Evolutionary conservation across 2,888 invertebrate genomes (phyloP), one percentile per base, ranked within the genome.

Genomic region (Lithosia quadra): DNA sequence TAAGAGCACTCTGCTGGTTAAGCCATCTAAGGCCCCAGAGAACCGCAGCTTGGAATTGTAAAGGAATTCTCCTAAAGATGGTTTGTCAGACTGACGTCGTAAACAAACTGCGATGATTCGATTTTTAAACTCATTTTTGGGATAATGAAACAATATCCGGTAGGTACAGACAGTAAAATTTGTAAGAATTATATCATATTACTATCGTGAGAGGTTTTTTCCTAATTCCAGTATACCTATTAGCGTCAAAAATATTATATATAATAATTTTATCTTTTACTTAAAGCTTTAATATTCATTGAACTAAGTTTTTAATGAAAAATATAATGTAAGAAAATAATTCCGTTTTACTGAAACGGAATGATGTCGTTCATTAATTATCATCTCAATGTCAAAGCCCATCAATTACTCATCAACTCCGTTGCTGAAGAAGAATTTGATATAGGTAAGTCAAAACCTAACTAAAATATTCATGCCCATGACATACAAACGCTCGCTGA

Each of bases 401-500:
- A 18, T 43, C 18, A 43, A 43, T 18, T 18, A 43, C 43, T 43
- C 43, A 43, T 43, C 18, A 43, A 43, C 18, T 7, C 43, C 43
- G 18, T 43, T 7, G 18, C 18, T 43, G 7, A 43, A 43, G 2
- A 18, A 43, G 18, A 43, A 18, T n/a, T 49, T 18, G 49, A 49
- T n/a, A n/a, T n/a, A n/a, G n/a, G 49, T 18, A 49, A 49, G n/a
- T 49, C 49, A 49, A 56, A 22, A 56, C 7, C 24, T 7, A 56
- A 15, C 24, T 56, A 56, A 56, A 56, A 28, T 56, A 56, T 56
- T 56, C 15, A 56, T 28, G 56, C 0, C 11, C 24, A 15, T 24
- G n/a, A n/a, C n/a, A 56, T 24, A 56, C 56, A 56, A 56, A 56
- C 56, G 7, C 24, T 56, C 56, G 13, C 56, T 56, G n/a, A n/a